Evolutionary conservation across 2,888 invertebrate species (phyloP).

Genomic region (Perizoma affinitatum): DNA sequence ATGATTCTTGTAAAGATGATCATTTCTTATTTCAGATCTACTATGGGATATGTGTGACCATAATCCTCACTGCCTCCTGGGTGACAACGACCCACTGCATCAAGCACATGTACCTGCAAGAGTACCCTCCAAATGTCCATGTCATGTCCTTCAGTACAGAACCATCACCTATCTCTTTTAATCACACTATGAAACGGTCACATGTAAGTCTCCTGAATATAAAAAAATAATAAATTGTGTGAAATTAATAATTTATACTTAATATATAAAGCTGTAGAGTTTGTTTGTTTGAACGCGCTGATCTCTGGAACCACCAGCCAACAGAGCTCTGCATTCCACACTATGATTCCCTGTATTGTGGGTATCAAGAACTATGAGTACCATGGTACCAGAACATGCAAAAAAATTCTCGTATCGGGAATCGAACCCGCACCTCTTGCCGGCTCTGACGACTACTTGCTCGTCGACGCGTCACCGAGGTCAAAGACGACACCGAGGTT

Average conservation of each 20-base stretch:
- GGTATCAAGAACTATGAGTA: no score
- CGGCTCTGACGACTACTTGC: no score
- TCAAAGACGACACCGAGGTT: no score
- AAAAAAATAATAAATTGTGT: not conserved
- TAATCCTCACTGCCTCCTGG: conserved; percentile 95
- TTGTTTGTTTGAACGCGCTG: no score
- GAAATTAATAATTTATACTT: no score
- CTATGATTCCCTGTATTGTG: no score
- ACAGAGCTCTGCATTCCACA: no score
- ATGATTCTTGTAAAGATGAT: not conserved
- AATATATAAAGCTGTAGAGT: no score
- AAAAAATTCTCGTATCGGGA: no score
- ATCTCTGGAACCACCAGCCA: not conserved
- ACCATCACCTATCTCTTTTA: conserved; percentile 51
- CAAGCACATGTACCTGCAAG: conserved; percentile 90
- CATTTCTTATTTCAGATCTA: conserved; percentile 87
- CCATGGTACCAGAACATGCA: no score
- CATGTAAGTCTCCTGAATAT: conserved; percentile 55
- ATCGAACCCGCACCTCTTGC: no score
- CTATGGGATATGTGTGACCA: conserved; percentile 93
- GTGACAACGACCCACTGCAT: conserved; percentile 96
- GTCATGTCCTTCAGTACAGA: conserved; percentile 76
- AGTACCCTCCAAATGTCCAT: conserved; percentile 61
- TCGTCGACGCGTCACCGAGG: no score
- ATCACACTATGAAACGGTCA: conserved; percentile 62